Evolutionary conservation across 1,140 invertebrate species (phyloP).

Genomic region (Bombus balteatus): DNA sequence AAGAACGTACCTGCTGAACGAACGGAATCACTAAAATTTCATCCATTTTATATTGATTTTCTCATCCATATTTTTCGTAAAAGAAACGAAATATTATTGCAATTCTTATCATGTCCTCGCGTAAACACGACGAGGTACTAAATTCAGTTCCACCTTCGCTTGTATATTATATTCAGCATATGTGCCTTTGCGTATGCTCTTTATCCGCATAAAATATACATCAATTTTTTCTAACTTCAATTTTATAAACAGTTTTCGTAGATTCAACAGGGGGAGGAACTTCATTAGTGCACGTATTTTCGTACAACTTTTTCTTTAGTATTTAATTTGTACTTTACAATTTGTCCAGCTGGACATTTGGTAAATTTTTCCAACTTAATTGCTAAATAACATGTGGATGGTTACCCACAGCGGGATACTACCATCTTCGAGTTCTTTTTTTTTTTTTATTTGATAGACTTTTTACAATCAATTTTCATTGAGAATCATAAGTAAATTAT

Average conservation of each 20-base stretch:
- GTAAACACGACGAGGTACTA: not conserved
- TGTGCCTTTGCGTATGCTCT: not conserved
- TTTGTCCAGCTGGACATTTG: too few species aligned
- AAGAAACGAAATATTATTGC: constrained; percentile 5
- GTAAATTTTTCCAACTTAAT: too few species aligned
- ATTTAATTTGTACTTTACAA: too few species aligned
- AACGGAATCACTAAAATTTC: constrained; percentile 34
- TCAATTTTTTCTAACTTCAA: not conserved
- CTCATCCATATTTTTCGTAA: not conserved
- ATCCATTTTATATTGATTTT: constrained; percentile 12
- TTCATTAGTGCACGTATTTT: rapidly evolving
- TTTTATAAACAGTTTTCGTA: not conserved
- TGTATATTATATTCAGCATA: not conserved
- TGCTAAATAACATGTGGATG: too few species aligned
- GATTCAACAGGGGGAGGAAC: too few species aligned
- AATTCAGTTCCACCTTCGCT: not conserved
- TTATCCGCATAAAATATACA: not conserved
- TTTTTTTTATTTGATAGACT: too few species aligned
- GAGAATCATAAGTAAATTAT: too few species aligned
- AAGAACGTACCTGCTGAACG: not conserved
- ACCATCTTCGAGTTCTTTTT: too few species aligned
- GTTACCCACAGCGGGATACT: too few species aligned
- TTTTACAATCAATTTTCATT: too few species aligned
- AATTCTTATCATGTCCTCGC: not conserved
- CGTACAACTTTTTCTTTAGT: not conserved